Evolutionary conservation across 2,888 invertebrate species (phyloP).

Genomic region (Eumacrocentrus americanus): DNA sequence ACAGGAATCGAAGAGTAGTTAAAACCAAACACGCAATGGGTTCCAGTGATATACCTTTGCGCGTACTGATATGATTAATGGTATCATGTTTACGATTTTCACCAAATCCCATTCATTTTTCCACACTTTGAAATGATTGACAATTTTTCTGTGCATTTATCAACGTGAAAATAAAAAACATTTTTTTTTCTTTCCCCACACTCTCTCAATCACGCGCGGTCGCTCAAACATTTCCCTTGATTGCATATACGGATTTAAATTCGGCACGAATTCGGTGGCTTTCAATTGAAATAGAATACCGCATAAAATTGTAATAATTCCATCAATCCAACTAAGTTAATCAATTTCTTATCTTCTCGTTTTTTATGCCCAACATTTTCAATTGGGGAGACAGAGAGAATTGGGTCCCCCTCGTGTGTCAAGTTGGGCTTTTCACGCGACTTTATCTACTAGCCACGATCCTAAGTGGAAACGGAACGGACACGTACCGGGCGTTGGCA

Average conservation of each 20-base stretch:
- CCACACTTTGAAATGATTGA: no score
- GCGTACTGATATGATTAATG: no score
- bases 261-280: no score
- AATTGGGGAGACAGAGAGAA: not conserved
- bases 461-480: conserved; percentile 4
- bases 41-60: no score
- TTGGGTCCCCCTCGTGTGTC: not conserved
- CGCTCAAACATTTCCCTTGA: no score
- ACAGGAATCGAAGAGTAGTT: not conserved
- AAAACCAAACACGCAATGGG: not conserved
- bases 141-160: no score
- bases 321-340: not conserved
- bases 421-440: conserved; percentile 2
- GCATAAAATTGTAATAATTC: conserved; percentile 13
- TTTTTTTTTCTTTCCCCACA: no score
- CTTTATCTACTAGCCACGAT: conserved; percentile 6
- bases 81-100: no score
- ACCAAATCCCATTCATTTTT: no score
- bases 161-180: no score
- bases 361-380: not conserved
- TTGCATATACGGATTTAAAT: no score
- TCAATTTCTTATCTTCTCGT: not conserved
- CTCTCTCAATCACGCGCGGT: no score
- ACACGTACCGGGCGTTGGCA: conserved; percentile 1
- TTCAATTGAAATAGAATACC: conserved; percentile 12